Evolutionary conservation across 1,140 invertebrate genomes (phyloP).

Genomic region (Pseudomyrmex pallidus): DNA sequence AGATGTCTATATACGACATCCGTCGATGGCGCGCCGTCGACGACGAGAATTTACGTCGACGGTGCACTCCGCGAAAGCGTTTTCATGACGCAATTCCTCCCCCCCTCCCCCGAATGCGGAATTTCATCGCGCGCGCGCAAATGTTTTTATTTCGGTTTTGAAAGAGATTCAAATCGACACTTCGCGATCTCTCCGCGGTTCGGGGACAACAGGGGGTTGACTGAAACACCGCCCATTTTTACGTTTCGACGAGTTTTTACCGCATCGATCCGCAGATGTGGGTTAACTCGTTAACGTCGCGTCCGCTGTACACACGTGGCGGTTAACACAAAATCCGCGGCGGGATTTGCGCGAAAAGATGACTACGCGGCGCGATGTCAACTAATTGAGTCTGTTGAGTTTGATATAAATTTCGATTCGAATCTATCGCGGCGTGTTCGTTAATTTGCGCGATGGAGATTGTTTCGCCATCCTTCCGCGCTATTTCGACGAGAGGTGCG

Average conservation of each 20-base stretch:
- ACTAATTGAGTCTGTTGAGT: conserved; percentile 37
- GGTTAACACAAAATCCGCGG: conserved; percentile 38
- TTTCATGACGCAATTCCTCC: conserved; percentile 28
- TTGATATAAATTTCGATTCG: conserved; percentile 30
- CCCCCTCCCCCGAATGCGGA: neutral
- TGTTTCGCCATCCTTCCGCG: conserved; percentile 15
- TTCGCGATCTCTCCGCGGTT: conserved; percentile 12
- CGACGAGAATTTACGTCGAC: conserved; percentile 47
- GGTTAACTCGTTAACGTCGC: conserved; percentile 26
- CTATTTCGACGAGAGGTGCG: neutral
- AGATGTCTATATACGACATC: conserved; percentile 60
- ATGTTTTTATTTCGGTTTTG: conserved; percentile 29
- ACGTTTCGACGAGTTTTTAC: conserved; percentile 22
- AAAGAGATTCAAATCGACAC: conserved; percentile 50
- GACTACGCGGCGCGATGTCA: neutral
- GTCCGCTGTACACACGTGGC: neutral
- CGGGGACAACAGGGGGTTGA: neutral
- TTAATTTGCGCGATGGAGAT: conserved; percentile 30
- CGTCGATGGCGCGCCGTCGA: conserved; percentile 45
- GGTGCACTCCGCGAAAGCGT: conserved; percentile 51
- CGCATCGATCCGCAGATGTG: conserved; percentile 17
- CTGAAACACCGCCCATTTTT: conserved; percentile 25
- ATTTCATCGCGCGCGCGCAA: conserved; percentile 60
- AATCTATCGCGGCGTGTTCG: conserved; percentile 11
- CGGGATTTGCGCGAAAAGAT: conserved; percentile 34